A percentile compares a stretch with the other conserved stretches of the same genome.
Evolutionary conservation across 2,113 vertebrate genomes (phyloP).

Genomic region (Reinhardtius hippoglossoides): DNA sequence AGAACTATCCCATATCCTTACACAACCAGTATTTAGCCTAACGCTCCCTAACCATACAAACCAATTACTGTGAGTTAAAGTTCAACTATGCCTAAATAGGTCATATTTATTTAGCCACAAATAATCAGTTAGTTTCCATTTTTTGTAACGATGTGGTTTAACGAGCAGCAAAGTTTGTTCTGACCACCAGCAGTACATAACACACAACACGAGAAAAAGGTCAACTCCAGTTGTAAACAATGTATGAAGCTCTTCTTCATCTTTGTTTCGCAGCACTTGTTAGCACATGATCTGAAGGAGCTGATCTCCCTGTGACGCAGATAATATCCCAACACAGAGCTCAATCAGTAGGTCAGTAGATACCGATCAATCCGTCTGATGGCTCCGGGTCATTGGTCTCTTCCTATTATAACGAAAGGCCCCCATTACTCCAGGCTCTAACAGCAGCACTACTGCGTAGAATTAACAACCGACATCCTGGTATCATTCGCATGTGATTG

Average conservation of each 20-base stretch:
- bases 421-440: neutral
- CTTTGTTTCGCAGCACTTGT: neutral
- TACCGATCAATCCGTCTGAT: slow-evolving; percentile 20
- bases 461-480: neutral
- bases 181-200: neutral
- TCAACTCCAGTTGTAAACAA: neutral
- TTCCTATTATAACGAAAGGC: neutral
- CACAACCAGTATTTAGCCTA: neutral
- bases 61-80: neutral
- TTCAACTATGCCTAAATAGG: neutral
- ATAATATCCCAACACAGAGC: neutral
- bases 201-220: neutral
- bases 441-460: neutral
- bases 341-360: slow-evolving; percentile 25
- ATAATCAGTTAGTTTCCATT: neutral
- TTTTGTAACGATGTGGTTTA: neutral
- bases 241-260: neutral
- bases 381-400: neutral
- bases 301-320: neutral
- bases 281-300: neutral
- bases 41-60: neutral
- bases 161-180: neutral
- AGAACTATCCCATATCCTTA: neutral
- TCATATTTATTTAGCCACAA: neutral
- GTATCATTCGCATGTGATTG: neutral